Conservation (phyloP, 2,888 invertebrate genomes). For the Lapara coniferarum region DNA sequence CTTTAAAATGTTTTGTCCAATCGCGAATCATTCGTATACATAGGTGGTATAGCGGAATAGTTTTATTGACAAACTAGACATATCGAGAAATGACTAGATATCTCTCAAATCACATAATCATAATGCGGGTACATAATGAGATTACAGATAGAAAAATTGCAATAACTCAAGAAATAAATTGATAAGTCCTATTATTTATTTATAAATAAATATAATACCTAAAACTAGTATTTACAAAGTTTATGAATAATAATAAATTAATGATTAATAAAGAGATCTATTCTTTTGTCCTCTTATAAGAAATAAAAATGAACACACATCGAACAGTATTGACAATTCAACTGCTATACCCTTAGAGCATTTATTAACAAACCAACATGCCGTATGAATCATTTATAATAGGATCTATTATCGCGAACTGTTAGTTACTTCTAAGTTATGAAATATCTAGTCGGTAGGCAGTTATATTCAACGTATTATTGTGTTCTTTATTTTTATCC, state of each 20-base stretch:
- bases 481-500: conserved; percentile 71
- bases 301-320: conserved; percentile 8
- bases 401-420: background rate
- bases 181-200: conserved; percentile 11
- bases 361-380: too few species aligned
- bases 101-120: too few species aligned
- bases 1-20: too few species aligned
- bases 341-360: background rate
- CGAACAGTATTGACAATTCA: background rate
- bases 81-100: too few species aligned
- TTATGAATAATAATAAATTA: conserved; percentile 13
- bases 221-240: conserved; percentile 29
- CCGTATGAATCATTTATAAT: background rate
- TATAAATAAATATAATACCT: background rate
- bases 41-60: too few species aligned
- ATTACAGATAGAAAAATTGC: background rate
- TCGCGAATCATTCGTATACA: too few species aligned
- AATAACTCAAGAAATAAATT: background rate
- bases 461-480: background rate
- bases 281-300: background rate
- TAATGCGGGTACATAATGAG: too few species aligned
- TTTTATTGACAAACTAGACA: too few species aligned
- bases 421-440: background rate
- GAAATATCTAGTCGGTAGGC: conserved; percentile 17
- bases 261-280: conserved; percentile 22